phyloP scores from a whole-genome alignment of 2,888 invertebrate genomes.

The Epicampocera succincta region DNA sequence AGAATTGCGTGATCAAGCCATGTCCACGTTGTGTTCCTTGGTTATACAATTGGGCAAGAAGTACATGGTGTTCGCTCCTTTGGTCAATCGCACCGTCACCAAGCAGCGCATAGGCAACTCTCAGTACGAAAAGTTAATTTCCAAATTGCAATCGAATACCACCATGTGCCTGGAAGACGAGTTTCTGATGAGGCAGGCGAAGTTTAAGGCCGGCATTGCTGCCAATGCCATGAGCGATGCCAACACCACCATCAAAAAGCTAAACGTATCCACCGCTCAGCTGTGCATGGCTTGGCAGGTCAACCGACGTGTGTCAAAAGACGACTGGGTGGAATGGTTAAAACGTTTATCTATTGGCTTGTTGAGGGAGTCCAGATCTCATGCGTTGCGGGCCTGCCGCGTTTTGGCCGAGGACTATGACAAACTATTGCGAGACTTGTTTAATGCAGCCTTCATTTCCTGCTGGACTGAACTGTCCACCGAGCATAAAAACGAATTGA shows the following conservation, averaged over 20 bases:
- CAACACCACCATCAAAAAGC: slow-evolving; percentile 84
- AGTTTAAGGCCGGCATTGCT: slow-evolving; percentile 86
- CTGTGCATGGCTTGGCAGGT: slow-evolving; percentile 96
- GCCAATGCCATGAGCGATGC: slow-evolving; percentile 64
- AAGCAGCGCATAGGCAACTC: slow-evolving; percentile 90
- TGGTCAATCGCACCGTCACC: slow-evolving; percentile 91
- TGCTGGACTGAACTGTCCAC: slow-evolving; percentile 97
- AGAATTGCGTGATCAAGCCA: slow-evolving; percentile 89
- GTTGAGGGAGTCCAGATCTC: slow-evolving; percentile 96
- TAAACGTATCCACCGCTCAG: slow-evolving; percentile 91
- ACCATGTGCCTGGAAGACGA: slow-evolving; percentile 90
- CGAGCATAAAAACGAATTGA: slow-evolving; percentile 90
- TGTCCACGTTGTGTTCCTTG: slow-evolving; percentile 95
- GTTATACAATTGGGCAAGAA: slow-evolving; percentile 94
- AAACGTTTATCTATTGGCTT: slow-evolving; percentile 95
- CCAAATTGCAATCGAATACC: slow-evolving; percentile 87
- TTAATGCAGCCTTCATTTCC: slow-evolving; percentile 99
- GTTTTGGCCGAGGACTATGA: slow-evolving; percentile 96
- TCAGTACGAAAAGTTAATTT: slow-evolving; percentile 90
- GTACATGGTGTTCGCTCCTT: slow-evolving; percentile 94
- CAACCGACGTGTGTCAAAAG: slow-evolving; percentile 95
- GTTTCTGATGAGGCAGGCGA: slow-evolving; percentile 85
- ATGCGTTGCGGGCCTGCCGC: slow-evolving; percentile 95
- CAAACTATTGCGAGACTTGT: slow-evolving; percentile 96
- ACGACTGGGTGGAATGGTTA: slow-evolving; percentile 99